Conservation (phyloP, 2,797 vertebrate genomes). For the Typhlichthys subterraneus region DNA sequence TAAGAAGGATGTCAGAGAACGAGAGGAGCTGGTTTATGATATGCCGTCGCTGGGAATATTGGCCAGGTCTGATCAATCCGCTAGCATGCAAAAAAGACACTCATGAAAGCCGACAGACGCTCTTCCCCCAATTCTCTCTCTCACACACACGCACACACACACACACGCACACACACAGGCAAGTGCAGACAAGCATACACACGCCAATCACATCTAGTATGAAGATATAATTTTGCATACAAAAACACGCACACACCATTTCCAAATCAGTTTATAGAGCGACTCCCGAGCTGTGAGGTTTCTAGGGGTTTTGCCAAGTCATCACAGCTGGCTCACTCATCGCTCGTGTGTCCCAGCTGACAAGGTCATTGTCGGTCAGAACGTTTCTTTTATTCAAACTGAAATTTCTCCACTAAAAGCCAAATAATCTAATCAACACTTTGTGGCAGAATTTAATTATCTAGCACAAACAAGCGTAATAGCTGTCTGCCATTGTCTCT, state of each 20-base stretch:
- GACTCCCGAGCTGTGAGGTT: slow-evolving; percentile 44
- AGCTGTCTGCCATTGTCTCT: too few relatives aligned
- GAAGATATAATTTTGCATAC: slow-evolving; percentile 34
- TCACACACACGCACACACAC: too few relatives aligned
- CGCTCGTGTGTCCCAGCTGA: slow-evolving; percentile 36
- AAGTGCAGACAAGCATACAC: background rate
- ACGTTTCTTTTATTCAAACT: slow-evolving; percentile 33
- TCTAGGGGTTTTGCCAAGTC: slow-evolving; percentile 47
- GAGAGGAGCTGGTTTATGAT: slow-evolving; percentile 53
- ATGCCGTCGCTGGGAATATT: slow-evolving; percentile 70
- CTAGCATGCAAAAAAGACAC: slow-evolving; percentile 51
- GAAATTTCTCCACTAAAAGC: slow-evolving; percentile 17
- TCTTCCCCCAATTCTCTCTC: too few relatives aligned
- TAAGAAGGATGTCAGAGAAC: slow-evolving; percentile 58
- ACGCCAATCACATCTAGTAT: slow-evolving; percentile 50
- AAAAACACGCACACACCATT: slow-evolving; percentile 36
- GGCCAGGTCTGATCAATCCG: slow-evolving; percentile 66
- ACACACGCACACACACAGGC: slow-evolving; percentile 10
- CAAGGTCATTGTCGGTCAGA: slow-evolving; percentile 66
- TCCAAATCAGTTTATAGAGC: slow-evolving; percentile 23
- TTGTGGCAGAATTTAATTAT: slow-evolving; percentile 1
- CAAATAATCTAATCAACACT: too few relatives aligned
- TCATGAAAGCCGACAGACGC: slow-evolving; percentile 36
- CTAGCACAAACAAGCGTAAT: too few relatives aligned
- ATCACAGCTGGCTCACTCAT: slow-evolving; percentile 50